phyloP scores from a whole-genome alignment of 1,140 invertebrate species.

The Bombus waltoni region DNA sequence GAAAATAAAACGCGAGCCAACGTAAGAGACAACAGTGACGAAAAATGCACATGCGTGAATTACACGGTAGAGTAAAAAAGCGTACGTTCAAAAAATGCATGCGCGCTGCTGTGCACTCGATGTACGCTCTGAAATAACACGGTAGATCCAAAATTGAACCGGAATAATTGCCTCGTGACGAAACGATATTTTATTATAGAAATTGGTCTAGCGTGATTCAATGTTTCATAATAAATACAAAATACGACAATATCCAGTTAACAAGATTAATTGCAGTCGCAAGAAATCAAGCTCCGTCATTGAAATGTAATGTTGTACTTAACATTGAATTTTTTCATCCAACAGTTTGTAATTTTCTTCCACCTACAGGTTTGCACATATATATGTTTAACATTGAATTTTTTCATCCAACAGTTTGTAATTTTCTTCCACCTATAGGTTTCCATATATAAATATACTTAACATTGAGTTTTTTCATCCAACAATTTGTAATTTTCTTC shows the following conservation, averaged over 20 bases:
- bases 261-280: not conserved
- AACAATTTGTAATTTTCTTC: too few species aligned
- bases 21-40: not conserved
- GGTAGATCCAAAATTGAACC: not conserved
- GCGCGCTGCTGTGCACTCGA: accelerated
- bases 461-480: too few species aligned
- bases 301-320: not conserved
- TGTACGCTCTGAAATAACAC: not conserved
- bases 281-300: not conserved
- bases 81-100: too few species aligned
- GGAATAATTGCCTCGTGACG: not conserved
- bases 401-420: not conserved
- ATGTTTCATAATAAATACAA: too few species aligned
- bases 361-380: not conserved
- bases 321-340: not conserved
- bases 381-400: not conserved
- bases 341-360: not conserved
- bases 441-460: too few species aligned
- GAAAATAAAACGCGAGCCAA: not conserved
- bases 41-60: too few species aligned
- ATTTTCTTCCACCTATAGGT: not conserved
- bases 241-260: not conserved
- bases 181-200: not conserved
- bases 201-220: too few species aligned
- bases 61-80: too few species aligned